Conservation (phyloP, 2,113 vertebrate species). For the Haliaeetus leucogaster region DNA sequence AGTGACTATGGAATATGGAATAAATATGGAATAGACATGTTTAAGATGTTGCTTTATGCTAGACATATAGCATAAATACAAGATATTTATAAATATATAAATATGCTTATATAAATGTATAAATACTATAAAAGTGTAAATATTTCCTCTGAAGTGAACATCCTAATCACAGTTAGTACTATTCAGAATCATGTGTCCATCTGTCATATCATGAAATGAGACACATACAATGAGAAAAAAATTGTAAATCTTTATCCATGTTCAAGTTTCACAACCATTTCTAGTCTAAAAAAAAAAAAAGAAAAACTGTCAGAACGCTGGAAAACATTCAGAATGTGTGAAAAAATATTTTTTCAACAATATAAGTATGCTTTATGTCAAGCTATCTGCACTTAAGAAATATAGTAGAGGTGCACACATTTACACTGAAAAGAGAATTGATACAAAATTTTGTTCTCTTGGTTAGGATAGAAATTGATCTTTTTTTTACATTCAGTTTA, state of each 20-base stretch:
- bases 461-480: background rate
- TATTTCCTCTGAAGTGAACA: background rate
- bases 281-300: background rate
- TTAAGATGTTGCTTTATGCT: background rate
- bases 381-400: background rate
- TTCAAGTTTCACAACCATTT: background rate
- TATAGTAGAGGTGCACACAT: background rate
- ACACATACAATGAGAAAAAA: background rate
- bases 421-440: background rate
- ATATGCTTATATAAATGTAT: background rate
- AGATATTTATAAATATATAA: background rate
- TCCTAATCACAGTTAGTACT: background rate
- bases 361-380: background rate
- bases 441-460: background rate
- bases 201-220: background rate
- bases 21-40: background rate
- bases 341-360: background rate
- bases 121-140: background rate
- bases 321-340: background rate
- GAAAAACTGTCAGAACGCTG: background rate
- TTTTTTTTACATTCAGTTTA: background rate
- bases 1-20: background rate
- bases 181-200: background rate
- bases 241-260: background rate
- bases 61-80: background rate